Conservation (phyloP, 2,797 vertebrate genomes). For the Acipenser ruthenus region DNA sequence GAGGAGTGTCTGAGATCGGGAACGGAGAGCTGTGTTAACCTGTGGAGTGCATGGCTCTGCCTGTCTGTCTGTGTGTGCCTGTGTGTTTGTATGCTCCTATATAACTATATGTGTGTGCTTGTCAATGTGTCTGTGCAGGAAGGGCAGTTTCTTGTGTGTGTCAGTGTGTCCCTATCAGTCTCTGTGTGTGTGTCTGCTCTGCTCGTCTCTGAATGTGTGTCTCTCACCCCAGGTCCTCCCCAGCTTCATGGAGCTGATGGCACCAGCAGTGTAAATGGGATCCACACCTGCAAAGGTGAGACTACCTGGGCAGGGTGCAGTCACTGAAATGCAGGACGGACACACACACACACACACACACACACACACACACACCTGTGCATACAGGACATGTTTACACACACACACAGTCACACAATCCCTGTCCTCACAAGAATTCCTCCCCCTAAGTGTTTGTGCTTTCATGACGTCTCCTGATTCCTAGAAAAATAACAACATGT, state of each 20-base stretch:
- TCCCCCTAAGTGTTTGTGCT: too few species aligned
- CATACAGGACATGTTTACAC: neutral
- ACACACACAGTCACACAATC: neutral
- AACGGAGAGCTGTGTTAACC: slow-evolving; percentile 25
- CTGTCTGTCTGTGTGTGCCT: slow-evolving; percentile 1
- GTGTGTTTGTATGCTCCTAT: slow-evolving; percentile 7
- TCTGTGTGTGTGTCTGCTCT: slow-evolving; percentile 20
- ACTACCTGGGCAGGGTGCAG: slow-evolving; percentile 13
- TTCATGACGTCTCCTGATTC: too few species aligned
- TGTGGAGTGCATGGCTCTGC: slow-evolving; percentile 25
- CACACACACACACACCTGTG: neutral
- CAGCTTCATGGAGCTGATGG: slow-evolving; percentile 60
- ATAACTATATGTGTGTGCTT: slow-evolving; percentile 6
- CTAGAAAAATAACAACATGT: too few species aligned
- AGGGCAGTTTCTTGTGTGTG: slow-evolving; percentile 1
- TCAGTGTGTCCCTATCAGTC: slow-evolving; percentile 19
- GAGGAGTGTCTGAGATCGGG: slow-evolving; percentile 6
- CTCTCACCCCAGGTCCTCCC: slow-evolving; percentile 72
- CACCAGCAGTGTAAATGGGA: slow-evolving; percentile 89
- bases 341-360: neutral
- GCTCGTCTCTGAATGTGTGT: slow-evolving; percentile 44
- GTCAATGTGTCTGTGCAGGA: slow-evolving; percentile 9
- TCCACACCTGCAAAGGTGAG: slow-evolving; percentile 99
- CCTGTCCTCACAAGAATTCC: neutral
- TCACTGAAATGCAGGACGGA: neutral